phyloP scores from a whole-genome alignment of 2,797 vertebrate species.

The Sebastes umbrosus region DNA sequence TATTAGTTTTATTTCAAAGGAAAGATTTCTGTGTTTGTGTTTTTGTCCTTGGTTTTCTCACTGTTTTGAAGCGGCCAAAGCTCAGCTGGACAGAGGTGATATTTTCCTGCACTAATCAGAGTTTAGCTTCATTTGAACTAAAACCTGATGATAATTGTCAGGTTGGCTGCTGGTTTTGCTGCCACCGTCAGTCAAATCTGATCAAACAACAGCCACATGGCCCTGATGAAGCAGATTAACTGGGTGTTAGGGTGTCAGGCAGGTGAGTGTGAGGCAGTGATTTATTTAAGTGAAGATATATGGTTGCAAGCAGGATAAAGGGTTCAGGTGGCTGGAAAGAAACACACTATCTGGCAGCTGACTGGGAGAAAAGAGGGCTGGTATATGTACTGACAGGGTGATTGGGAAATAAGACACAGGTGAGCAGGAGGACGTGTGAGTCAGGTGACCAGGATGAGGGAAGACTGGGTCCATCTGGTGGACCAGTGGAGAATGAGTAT shows the following conservation, averaged over 20 bases:
- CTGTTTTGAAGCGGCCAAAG: not conserved
- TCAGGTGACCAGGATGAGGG: not conserved
- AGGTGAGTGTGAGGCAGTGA: not conserved
- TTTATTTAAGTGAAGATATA: not conserved
- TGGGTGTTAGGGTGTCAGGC: not conserved
- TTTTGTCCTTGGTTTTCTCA: not conserved
- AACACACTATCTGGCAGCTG: not conserved
- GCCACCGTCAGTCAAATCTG: not conserved
- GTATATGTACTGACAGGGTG: not conserved
- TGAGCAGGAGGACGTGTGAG: not conserved
- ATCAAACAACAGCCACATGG: not conserved
- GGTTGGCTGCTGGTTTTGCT: not conserved
- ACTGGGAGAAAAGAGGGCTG: not conserved
- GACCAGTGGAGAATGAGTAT: not conserved
- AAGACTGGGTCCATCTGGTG: not conserved
- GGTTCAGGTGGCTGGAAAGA: not conserved
- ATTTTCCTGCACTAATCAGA: not conserved
- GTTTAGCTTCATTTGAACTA: not conserved
- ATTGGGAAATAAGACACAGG: not conserved
- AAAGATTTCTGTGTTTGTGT: not conserved
- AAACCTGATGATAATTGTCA: not conserved
- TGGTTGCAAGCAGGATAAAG: not conserved
- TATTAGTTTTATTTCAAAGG: not conserved
- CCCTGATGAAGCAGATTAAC: not conserved
- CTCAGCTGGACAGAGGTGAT: not conserved